A percentile compares a stretch with the other conserved stretches of the same genome.
phyloP scores from a whole-genome alignment of 2,797 vertebrate species.

The Apogon talboti region DNA sequence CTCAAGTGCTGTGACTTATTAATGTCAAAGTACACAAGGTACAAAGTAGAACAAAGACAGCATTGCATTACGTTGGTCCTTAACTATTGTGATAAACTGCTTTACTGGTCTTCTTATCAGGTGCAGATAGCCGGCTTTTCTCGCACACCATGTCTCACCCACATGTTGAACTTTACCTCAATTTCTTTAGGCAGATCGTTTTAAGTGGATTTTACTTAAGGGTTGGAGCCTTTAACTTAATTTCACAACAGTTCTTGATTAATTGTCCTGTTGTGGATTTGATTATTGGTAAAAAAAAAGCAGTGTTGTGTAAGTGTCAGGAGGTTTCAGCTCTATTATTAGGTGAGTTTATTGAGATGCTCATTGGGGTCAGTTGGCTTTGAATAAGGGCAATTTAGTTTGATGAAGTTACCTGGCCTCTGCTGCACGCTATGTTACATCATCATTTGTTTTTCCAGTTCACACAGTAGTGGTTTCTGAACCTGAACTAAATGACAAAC shows the following conservation, averaged over 20 bases:
- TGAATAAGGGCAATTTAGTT: slow-evolving; percentile 23
- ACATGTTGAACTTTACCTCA: slow-evolving; percentile 24
- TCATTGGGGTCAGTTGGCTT: slow-evolving; percentile 31
- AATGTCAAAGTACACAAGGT: slow-evolving; percentile 63
- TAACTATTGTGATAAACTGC: slow-evolving; percentile 36
- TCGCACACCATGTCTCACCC: slow-evolving; percentile 15
- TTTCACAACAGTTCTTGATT: neutral
- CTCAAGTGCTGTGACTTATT: slow-evolving; percentile 29
- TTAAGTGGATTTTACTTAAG: neutral
- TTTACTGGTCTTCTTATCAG: slow-evolving; percentile 53
- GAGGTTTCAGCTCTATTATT: slow-evolving; percentile 32
- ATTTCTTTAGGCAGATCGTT: neutral
- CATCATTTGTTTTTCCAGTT: neutral
- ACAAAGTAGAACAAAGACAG: slow-evolving; percentile 46
- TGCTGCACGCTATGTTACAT: slow-evolving; percentile 6
- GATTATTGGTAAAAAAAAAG: slow-evolving; percentile 34
- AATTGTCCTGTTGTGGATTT: slow-evolving; percentile 12
- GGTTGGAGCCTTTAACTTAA: too few species aligned
- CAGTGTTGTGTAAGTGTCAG: slow-evolving; percentile 16
- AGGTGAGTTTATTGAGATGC: slow-evolving; percentile 15
- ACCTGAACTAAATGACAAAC: too few species aligned
- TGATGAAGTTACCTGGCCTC: slow-evolving; percentile 13
- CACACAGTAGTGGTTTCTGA: neutral
- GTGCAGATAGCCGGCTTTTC: slow-evolving; percentile 1
- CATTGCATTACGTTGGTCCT: neutral